A percentile compares a stretch with the other conserved stretches of the same genome.
Evolutionary conservation across 1,140 invertebrate species (phyloP).

Genomic region (Carposina sasakii): DNA sequence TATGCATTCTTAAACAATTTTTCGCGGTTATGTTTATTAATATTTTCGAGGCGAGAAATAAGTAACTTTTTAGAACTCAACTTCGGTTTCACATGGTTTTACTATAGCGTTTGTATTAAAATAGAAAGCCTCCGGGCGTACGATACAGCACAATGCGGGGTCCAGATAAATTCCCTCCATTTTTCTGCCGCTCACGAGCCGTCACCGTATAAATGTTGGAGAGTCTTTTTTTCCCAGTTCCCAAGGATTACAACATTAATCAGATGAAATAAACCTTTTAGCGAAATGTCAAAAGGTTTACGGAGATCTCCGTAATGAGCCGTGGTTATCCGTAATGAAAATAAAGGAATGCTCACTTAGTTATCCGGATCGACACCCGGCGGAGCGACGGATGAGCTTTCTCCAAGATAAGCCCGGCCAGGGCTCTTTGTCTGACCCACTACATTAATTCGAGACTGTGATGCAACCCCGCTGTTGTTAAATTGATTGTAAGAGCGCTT

Average conservation of each 20-base stretch:
- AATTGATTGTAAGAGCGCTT: slow-evolving; percentile 44
- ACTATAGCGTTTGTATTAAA: slow-evolving; percentile 37
- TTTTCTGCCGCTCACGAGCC: slow-evolving; percentile 53
- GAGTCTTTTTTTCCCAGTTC: slow-evolving; percentile 53
- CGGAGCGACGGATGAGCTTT: slow-evolving; percentile 38
- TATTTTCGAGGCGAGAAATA: background rate
- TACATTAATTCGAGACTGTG: slow-evolving; percentile 51
- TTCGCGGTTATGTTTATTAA: no score
- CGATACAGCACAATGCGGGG: slow-evolving; percentile 40
- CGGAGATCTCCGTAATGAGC: slow-evolving; percentile 48
- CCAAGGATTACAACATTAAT: slow-evolving; percentile 65
- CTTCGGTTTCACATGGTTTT: slow-evolving; percentile 1
- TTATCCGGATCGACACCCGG: slow-evolving; percentile 31
- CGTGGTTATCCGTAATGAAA: slow-evolving; percentile 42
- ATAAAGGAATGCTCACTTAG: slow-evolving; percentile 52
- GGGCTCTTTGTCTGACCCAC: slow-evolving; percentile 46
- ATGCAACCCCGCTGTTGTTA: slow-evolving; percentile 43
- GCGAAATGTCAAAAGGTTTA: slow-evolving; percentile 66
- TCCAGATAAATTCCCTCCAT: slow-evolving; percentile 59
- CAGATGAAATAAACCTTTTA: slow-evolving; percentile 66
- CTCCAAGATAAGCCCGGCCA: slow-evolving; percentile 45
- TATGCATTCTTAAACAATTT: no score
- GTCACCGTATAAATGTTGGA: slow-evolving; percentile 56
- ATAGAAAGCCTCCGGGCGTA: slow-evolving; percentile 39
- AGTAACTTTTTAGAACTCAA: slow-evolving; percentile 7